phyloP scores from a whole-genome alignment of 2,113 vertebrate genomes.

The Python bivittatus region DNA sequence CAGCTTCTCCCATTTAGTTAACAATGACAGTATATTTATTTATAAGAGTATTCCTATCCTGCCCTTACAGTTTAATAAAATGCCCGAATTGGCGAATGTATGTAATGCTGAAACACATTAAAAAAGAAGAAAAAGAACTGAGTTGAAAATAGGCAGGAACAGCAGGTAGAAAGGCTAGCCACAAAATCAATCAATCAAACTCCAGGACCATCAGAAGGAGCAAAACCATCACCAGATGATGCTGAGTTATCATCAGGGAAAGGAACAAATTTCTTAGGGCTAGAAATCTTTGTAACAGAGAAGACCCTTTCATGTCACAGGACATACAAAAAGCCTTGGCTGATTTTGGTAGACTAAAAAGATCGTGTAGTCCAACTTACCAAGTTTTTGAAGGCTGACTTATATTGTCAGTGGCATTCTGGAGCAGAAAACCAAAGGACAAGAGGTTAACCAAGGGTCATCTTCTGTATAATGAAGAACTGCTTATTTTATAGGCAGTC shows the following conservation, averaged over 20 bases:
- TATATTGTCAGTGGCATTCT: neutral
- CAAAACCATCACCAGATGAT: neutral
- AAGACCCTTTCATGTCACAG: neutral
- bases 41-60: neutral
- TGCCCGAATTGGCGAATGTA: neutral
- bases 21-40: neutral
- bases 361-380: neutral
- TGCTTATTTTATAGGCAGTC: neutral
- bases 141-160: neutral
- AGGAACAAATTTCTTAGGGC: neutral
- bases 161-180: neutral
- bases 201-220: neutral
- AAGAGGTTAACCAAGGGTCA: neutral
- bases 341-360: neutral
- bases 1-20: neutral
- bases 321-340: neutral
- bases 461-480: neutral
- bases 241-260: neutral
- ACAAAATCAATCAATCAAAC: neutral
- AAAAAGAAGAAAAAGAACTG: neutral
- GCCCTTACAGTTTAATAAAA: neutral
- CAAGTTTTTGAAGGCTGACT: neutral
- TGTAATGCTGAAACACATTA: neutral
- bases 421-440: neutral
- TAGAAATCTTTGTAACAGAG: neutral